Conservation (phyloP, 2,113 vertebrate genomes). For the Ochotona princeps region DNA sequence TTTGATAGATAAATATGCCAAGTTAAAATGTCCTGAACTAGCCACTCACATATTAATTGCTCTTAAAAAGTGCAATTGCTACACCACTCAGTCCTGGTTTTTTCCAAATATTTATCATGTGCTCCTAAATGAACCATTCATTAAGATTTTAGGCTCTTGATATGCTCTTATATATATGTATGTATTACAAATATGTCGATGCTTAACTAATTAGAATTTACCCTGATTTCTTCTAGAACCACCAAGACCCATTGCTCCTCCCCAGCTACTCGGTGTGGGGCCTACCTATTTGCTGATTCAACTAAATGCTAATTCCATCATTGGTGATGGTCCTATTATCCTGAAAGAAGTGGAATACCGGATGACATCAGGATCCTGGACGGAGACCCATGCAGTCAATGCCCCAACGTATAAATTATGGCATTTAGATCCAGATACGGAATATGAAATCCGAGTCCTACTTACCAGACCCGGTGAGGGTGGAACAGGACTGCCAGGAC, state of each 20-base stretch:
- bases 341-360: constrained; percentile 98
- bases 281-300: constrained; percentile 98
- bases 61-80: neutral
- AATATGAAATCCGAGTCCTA: constrained; percentile 97
- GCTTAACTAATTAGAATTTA: constrained; percentile 6
- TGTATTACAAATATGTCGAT: neutral
- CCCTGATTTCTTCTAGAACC: constrained; percentile 89
- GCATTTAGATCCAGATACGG: constrained; percentile 98
- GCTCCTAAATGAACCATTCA: neutral
- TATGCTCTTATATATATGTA: neutral
- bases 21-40: neutral
- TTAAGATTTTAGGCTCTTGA: neutral
- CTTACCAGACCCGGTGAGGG: constrained; percentile 97
- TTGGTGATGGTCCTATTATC: constrained; percentile 98
- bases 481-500: constrained; percentile 95
- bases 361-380: constrained; percentile 98
- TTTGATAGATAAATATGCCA: neutral
- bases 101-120: neutral
- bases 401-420: constrained; percentile 97
- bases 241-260: constrained; percentile 96
- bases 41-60: neutral
- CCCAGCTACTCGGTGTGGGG: constrained; percentile 95
- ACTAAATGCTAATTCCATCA: constrained; percentile 98
- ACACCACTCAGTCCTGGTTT: neutral
- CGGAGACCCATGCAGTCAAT: constrained; percentile 97